phyloP scores from a whole-genome alignment of 2,113 vertebrate species.

The Haemorhous mexicanus region DNA sequence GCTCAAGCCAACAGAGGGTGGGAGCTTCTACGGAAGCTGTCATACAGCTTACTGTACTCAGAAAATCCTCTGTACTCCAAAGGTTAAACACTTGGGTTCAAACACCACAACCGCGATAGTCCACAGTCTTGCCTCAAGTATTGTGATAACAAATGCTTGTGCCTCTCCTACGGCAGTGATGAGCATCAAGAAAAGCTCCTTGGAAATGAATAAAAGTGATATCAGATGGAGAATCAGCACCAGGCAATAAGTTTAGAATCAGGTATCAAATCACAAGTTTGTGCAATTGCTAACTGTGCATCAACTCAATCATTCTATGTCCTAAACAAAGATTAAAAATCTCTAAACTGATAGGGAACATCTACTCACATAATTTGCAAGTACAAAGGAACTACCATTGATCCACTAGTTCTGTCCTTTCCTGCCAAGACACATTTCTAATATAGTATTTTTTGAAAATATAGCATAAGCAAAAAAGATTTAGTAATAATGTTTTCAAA shows the following conservation, averaged over 20 bases:
- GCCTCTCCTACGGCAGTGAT: not conserved
- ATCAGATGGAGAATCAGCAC: not conserved
- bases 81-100: not conserved
- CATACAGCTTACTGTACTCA: not conserved
- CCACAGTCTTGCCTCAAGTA: not conserved
- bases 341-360: not conserved
- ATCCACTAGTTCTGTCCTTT: not conserved
- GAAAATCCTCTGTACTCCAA: not conserved
- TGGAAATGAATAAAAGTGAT: not conserved
- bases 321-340: not conserved
- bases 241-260: not conserved
- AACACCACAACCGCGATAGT: not conserved
- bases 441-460: not conserved
- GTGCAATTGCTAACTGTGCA: not conserved
- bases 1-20: not conserved
- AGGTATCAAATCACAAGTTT: not conserved
- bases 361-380: not conserved
- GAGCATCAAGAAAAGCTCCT: not conserved
- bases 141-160: not conserved
- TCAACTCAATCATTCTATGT: not conserved
- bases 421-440: not conserved
- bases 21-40: not conserved
- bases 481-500: slow-evolving; percentile 26
- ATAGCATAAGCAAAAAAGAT: not conserved
- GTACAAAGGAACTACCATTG: not conserved